Percentiles rank a stretch among this genome's conserved stretches.
Conservation (phyloP, 2,888 invertebrate species). For the Stenodera caucasica region DNA sequence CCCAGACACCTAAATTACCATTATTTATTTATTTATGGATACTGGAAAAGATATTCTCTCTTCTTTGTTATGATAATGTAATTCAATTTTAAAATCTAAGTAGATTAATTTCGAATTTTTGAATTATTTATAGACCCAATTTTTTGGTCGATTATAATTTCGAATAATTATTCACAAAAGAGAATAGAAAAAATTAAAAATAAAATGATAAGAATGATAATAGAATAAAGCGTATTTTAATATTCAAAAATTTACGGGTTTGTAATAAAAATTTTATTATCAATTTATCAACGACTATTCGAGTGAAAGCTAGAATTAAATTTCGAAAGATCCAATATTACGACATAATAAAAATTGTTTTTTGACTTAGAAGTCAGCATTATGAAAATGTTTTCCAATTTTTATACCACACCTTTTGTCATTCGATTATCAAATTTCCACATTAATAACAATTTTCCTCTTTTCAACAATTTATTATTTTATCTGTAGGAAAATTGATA, state of each 20-base stretch:
- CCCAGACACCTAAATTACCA: not conserved
- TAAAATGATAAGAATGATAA: too few species aligned
- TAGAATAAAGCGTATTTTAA: slow-evolving; percentile 11
- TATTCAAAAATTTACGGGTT: slow-evolving; percentile 18
- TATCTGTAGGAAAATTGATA: not conserved
- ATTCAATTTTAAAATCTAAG: not conserved
- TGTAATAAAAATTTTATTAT: slow-evolving; percentile 21
- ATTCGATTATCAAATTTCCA: not conserved
- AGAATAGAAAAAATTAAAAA: too few species aligned
- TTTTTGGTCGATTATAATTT: too few species aligned
- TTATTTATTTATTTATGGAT: not conserved
- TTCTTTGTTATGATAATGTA: not conserved
- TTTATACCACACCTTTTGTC: not conserved
- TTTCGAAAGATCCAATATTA: slow-evolving; percentile 21
- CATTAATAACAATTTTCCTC: not conserved
- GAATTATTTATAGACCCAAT: slow-evolving; percentile 3
- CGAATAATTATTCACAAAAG: too few species aligned
- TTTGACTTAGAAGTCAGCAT: slow-evolving; percentile 15
- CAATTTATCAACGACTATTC: slow-evolving; percentile 21
- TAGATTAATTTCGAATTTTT: not conserved
- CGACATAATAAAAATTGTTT: slow-evolving; percentile 14
- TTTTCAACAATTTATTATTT: not conserved
- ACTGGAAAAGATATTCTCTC: not conserved
- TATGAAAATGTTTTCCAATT: slow-evolving; percentile 6
- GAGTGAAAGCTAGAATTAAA: slow-evolving; percentile 19